Evolutionary conservation across 2,888 invertebrate species (phyloP).

Genomic region (Drosophila meridionalis): DNA sequence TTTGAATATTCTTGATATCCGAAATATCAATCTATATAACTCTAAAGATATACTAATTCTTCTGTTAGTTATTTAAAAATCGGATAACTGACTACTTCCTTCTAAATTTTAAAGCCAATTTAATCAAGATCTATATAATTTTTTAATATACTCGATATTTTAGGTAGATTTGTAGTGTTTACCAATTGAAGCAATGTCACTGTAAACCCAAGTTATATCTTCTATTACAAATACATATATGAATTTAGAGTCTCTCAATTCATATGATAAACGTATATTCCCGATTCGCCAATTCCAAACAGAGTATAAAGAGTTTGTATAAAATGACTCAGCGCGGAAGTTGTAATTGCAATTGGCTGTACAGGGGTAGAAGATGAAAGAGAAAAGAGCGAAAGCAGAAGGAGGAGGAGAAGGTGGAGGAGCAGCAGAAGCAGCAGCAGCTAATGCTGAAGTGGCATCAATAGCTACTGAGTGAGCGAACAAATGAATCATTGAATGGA

Average conservation of each 20-base stretch:
- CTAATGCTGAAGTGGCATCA: conserved; percentile 23
- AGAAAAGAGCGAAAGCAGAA: conserved; percentile 16
- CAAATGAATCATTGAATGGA: conserved; percentile 18
- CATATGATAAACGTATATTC: neutral
- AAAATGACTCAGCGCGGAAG: conserved; percentile 68
- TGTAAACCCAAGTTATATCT: neutral
- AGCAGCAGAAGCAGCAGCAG: conserved; percentile 2
- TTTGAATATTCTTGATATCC: neutral
- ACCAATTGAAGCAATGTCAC: no score
- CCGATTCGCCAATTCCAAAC: neutral
- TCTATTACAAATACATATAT: neutral
- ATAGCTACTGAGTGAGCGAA: conserved; percentile 11
- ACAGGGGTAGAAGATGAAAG: conserved; percentile 2
- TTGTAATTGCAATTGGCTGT: conserved; percentile 63
- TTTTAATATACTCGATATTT: no score
- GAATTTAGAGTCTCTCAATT: neutral
- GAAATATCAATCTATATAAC: neutral
- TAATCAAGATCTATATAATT: no score
- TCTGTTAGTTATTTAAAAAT: no score
- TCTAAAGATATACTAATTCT: neutral
- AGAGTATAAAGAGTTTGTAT: conserved; percentile 2
- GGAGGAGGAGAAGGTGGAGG: neutral
- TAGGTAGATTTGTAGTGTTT: no score
- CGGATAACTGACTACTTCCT: no score
- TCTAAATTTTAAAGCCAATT: no score